Conservation (phyloP, 2,797 vertebrate genomes). For the Gobio occitaniae region DNA sequence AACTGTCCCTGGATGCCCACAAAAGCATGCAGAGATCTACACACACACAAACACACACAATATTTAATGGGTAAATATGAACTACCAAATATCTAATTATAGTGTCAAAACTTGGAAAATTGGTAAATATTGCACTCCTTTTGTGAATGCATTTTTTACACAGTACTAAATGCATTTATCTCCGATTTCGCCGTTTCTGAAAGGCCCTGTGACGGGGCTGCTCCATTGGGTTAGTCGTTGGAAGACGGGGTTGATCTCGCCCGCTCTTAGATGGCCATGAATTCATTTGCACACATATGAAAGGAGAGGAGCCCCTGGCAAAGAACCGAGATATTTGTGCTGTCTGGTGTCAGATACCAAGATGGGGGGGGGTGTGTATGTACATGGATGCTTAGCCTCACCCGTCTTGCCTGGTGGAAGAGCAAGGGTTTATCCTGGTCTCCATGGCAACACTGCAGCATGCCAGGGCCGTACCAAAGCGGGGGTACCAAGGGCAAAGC, state of each 20-base stretch:
- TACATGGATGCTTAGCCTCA: conserved; percentile 72
- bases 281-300: conserved; percentile 60
- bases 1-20: conserved; percentile 66
- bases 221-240: conserved; percentile 44
- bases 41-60: conserved; percentile 18
- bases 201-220: conserved; percentile 4
- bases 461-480: conserved; percentile 74
- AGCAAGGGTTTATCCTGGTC: conserved; percentile 84
- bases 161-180: background rate
- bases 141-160: conserved; percentile 12
- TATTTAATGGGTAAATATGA: conserved; percentile 3
- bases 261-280: conserved; percentile 54
- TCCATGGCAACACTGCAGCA: conserved; percentile 87
- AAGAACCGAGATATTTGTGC: conserved; percentile 53
- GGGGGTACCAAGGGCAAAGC: conserved; percentile 73
- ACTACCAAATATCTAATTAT: conserved; percentile 16
- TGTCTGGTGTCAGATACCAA: conserved; percentile 55
- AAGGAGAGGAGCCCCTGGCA: conserved; percentile 46
- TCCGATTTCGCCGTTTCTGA: background rate
- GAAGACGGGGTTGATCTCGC: conserved; percentile 45
- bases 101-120: conserved; percentile 5
- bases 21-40: conserved; percentile 44
- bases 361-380: conserved; percentile 56
- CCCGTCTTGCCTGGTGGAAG: conserved; percentile 81
- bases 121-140: conserved; percentile 16